Conservation (phyloP, 2,888 invertebrate genomes). For the Xanthia togata region DNA sequence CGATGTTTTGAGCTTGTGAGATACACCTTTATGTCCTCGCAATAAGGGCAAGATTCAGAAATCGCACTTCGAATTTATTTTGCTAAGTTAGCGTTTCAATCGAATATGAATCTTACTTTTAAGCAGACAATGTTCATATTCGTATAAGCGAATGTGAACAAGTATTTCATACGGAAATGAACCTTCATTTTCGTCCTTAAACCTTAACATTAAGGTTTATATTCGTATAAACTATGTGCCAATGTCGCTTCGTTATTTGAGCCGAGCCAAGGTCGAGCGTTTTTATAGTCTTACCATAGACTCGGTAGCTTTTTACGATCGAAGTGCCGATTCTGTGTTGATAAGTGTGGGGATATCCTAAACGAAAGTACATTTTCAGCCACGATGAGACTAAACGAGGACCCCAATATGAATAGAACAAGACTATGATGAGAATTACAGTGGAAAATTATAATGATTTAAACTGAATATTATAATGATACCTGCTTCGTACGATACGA, state of each 20-base stretch:
- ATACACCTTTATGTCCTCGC: not conserved
- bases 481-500: constrained; percentile 1
- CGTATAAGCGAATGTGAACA: not conserved
- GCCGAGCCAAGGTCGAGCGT: not conserved
- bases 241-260: too few relatives aligned
- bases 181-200: not conserved
- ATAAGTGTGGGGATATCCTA: not conserved
- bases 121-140: not conserved
- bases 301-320: not conserved
- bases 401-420: constrained; percentile 14
- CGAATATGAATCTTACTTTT: not conserved
- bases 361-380: constrained; percentile 6
- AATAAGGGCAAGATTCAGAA: not conserved
- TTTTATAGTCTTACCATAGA: not conserved
- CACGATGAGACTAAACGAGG: constrained; percentile 29
- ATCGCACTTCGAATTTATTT: not conserved
- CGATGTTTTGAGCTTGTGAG: not conserved
- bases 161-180: not conserved
- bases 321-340: not conserved
- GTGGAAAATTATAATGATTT: constrained; percentile 29
- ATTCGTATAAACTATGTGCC: not conserved
- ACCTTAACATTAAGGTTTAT: not conserved
- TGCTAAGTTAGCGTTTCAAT: not conserved
- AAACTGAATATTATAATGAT: constrained; percentile 29
- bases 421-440: constrained; percentile 28